Conservation (phyloP, 2,797 vertebrate genomes). For the Ispidina picta region DNA sequence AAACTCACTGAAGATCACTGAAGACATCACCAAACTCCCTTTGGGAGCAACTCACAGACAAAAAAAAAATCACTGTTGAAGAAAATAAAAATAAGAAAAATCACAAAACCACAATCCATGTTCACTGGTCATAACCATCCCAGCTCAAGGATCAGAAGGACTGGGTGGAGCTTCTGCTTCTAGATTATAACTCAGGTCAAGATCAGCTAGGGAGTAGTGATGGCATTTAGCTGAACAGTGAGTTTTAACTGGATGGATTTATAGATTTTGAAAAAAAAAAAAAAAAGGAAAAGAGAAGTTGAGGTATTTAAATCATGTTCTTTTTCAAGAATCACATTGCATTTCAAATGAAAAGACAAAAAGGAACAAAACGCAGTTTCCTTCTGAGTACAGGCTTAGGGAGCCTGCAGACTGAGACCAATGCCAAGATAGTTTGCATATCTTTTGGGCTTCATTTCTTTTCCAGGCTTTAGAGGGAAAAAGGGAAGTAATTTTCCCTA, state of each 20-base stretch:
- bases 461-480: background rate
- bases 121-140: background rate
- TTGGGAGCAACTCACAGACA: background rate
- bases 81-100: background rate
- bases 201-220: background rate
- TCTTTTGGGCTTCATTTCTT: background rate
- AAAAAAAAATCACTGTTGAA: background rate
- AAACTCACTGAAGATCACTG: background rate
- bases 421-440: slow-evolving; percentile 6
- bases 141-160: background rate
- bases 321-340: background rate
- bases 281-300: background rate
- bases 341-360: slow-evolving; percentile 10
- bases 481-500: background rate
- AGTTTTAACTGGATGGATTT: background rate
- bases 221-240: background rate
- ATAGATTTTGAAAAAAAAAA: background rate
- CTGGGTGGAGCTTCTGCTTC: background rate
- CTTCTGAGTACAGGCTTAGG: background rate
- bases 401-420: background rate
- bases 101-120: background rate
- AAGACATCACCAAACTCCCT: background rate
- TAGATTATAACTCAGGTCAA: background rate
- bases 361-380: background rate
- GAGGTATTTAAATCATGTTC: background rate